Evolutionary conservation across 2,797 vertebrate genomes (phyloP), one percentile per base, ranked within the genome.

Genomic region (Schizothorax lantsangensis): DNA sequence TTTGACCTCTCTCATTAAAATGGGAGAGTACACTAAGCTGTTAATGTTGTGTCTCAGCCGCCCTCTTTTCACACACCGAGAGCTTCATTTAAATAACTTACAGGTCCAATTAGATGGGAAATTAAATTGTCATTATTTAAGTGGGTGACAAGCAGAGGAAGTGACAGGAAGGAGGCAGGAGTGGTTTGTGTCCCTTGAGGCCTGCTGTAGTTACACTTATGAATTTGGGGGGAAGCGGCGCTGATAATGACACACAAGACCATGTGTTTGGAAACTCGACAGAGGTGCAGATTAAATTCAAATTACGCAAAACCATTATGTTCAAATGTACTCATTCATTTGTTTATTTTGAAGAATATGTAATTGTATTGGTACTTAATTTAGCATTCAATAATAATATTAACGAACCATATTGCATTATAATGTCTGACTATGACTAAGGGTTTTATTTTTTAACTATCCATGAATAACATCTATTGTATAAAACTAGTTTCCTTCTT

Each of bases 81-180:
- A 91, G 92, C 89, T 93, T 95, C 93, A 96, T 97, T 97, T 97
- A 97, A 97, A 96, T 97, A 97, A 95, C 93, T 94, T 94, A 94
- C 93, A 94, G 93, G 91, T 96, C 94, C 96, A 95, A 97, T 97
- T 96, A 96, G 95, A 94, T 93, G 87, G 95, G 90, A 96, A 97
- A 97, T 97, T 96, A 97, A 96, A 97, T 93, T 92, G 93, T 94
- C 95, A 95, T 96, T 92, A 96, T 95, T 95, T 95, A 95, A 94
- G 94, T 95, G 92, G 93, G 91, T 88, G 92, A 92, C 92, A 92
- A 89, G 89, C 89, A 93, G 84, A 85, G 86, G 86, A 92, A 94
- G 91, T 95, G 94, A 95, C 93, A 94, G 93, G 91, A 94, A 83
- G 62, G 40, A 81, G 92, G 94, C 88, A 90, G 82, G 92, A 92